A percentile compares a stretch with the other conserved stretches of the same genome.
Conservation (phyloP, 2,888 invertebrate genomes). For the Drosophila emarginata region DNA sequence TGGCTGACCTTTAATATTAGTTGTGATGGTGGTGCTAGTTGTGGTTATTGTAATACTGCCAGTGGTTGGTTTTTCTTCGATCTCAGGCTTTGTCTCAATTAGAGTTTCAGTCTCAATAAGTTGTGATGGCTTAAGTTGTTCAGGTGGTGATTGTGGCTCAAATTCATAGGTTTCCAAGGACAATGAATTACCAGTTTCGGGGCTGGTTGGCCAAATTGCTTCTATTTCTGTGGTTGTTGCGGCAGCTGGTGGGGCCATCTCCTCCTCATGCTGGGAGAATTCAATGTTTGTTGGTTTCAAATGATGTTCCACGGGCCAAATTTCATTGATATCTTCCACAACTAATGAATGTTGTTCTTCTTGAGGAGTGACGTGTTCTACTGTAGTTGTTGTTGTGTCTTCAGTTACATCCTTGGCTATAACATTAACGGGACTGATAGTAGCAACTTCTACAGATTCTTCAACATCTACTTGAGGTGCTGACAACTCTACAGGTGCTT, state of each 20-base stretch:
- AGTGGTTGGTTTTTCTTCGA: conserved; percentile 7
- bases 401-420: conserved; percentile 61
- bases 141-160: conserved; percentile 56
- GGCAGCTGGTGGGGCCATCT: conserved; percentile 46
- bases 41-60: conserved; percentile 43
- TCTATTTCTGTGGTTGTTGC: conserved; percentile 37
- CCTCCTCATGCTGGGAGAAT: conserved; percentile 73
- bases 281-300: conserved; percentile 77
- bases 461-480: conserved; percentile 81
- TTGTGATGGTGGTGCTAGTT: conserved; percentile 35
- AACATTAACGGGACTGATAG: conserved; percentile 77
- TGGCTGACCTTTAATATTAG: background rate
- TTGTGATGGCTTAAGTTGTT: conserved; percentile 16
- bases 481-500: conserved; percentile 81
- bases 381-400: conserved; percentile 25
- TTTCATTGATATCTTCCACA: conserved; percentile 79
- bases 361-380: conserved; percentile 15
- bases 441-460: conserved; percentile 71
- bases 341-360: conserved; percentile 37
- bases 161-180: conserved; percentile 77
- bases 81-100: conserved; percentile 20
- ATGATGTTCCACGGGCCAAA: conserved; percentile 82
- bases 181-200: conserved; percentile 78
- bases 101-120: conserved; percentile 26
- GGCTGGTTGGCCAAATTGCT: conserved; percentile 79